Evolutionary conservation across 92 coral and sea anemone species (phyloP).

Genomic region (Montipora capitata): DNA sequence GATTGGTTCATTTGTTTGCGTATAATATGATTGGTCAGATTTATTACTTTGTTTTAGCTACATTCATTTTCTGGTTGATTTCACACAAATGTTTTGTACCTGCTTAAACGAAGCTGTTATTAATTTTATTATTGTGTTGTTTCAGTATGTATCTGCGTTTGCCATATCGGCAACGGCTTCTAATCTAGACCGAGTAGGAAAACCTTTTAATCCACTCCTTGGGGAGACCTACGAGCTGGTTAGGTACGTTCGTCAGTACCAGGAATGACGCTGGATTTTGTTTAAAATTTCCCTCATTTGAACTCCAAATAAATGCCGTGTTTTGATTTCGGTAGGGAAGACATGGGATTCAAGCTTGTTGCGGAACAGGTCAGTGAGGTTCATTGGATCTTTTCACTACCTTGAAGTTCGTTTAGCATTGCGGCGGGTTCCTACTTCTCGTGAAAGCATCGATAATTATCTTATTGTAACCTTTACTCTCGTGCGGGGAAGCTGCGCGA

Average conservation of each 20-base stretch:
- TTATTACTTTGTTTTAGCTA: too few relatives aligned
- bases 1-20: too few relatives aligned
- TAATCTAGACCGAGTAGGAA: conserved; percentile 95
- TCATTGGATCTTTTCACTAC: background rate
- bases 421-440: too few relatives aligned
- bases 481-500: too few relatives aligned
- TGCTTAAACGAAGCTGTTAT: background rate
- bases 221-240: conserved; percentile 98
- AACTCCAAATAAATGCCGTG: background rate
- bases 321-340: conserved; percentile 78
- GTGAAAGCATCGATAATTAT: too few relatives aligned
- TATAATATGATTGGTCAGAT: too few relatives aligned
- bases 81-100: background rate
- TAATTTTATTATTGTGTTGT: background rate
- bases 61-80: too few relatives aligned
- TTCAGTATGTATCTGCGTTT: conserved; percentile 92
- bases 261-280: background rate
- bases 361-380: conserved; percentile 88
- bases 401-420: too few relatives aligned
- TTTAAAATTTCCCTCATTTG: background rate
- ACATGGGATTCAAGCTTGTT: conserved; percentile 90
- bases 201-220: conserved; percentile 96
- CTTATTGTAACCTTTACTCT: too few relatives aligned
- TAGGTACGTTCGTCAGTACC: conserved; percentile 66
- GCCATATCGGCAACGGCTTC: conserved; percentile 98